Conservation (phyloP, 2,888 invertebrate genomes). For the Neuroscelio doddi region DNA sequence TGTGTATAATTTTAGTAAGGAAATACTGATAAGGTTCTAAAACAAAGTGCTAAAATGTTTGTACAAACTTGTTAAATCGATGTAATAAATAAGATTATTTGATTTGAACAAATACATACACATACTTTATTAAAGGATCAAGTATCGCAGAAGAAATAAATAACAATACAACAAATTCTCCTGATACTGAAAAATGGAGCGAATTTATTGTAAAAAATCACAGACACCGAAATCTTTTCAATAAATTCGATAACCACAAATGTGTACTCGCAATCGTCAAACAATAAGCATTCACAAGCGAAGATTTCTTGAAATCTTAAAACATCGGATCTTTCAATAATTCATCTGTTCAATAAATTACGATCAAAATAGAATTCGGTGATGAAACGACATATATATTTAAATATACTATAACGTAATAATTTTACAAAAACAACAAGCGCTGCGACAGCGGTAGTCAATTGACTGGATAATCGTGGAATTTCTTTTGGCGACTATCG, state of each 20-base stretch:
- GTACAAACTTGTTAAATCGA: too few relatives aligned
- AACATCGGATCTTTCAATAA: slow-evolving; percentile 42
- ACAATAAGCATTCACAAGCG: slow-evolving; percentile 43
- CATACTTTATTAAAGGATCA: too few relatives aligned
- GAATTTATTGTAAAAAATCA: slow-evolving; percentile 47
- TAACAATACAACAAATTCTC: too few relatives aligned
- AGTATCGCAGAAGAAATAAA: too few relatives aligned
- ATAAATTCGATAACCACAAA: slow-evolving; percentile 39
- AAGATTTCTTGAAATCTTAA: slow-evolving; percentile 36
- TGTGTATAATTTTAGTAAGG: too few relatives aligned
- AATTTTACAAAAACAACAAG: slow-evolving; percentile 71
- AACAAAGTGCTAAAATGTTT: too few relatives aligned
- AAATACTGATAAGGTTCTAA: too few relatives aligned
- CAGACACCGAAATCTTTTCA: slow-evolving; percentile 32
- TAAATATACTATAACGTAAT: slow-evolving; percentile 70
- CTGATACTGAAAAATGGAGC: slow-evolving; percentile 28
- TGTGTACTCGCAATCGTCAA: slow-evolving; percentile 32
- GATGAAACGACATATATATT: slow-evolving; percentile 63
- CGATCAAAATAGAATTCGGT: slow-evolving; percentile 45
- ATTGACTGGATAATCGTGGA: slow-evolving; percentile 55
- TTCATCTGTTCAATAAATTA: slow-evolving; percentile 40
- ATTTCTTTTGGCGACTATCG: slow-evolving; percentile 36
- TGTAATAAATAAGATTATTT: too few relatives aligned
- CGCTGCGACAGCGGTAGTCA: slow-evolving; percentile 60
- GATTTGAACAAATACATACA: too few relatives aligned